A percentile compares a stretch with the other conserved stretches of the same genome.
Evolutionary conservation across 2,888 invertebrate species (phyloP).

Genomic region (Scaptomyza tumidula): DNA sequence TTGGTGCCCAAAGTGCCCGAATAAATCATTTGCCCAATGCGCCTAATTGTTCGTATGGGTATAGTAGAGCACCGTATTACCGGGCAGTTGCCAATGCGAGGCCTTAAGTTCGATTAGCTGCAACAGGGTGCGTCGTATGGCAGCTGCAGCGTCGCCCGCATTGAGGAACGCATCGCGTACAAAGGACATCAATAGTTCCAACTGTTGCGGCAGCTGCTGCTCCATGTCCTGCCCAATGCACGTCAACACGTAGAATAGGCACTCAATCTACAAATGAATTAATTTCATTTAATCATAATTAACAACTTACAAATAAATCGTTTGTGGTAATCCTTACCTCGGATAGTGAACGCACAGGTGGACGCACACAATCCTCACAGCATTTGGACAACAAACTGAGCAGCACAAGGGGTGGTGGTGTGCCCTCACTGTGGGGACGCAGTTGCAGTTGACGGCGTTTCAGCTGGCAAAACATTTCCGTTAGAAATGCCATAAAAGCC

Average conservation of each 20-base stretch:
- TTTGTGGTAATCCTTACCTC: conserved; percentile 86
- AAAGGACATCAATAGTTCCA: conserved; percentile 91
- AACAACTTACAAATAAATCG: not conserved
- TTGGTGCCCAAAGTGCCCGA: conserved; percentile 19
- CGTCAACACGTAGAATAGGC: conserved; percentile 94
- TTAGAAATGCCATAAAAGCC: conserved; percentile 95
- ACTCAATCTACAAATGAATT: conserved; percentile 88
- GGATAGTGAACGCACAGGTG: conserved; percentile 91
- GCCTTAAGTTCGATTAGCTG: conserved; percentile 96
- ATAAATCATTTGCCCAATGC: conserved; percentile 3
- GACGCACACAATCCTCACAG: conserved; percentile 94
- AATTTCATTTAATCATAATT: not conserved
- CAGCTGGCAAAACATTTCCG: conserved; percentile 95
- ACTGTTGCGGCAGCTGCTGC: conserved; percentile 90
- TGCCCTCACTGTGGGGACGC: conserved; percentile 86
- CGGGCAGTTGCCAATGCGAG: conserved; percentile 95
- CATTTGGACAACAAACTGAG: conserved; percentile 94
- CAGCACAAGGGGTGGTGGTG: conserved; percentile 90
- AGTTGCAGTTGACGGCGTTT: conserved; percentile 88
- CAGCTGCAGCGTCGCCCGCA: conserved; percentile 89
- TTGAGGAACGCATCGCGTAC: conserved; percentile 94
- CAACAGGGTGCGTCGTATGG: conserved; percentile 92
- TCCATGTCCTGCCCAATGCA: conserved; percentile 95
- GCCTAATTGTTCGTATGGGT: conserved; percentile 72
- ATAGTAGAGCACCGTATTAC: conserved; percentile 95